Evolutionary conservation across 35 echinoderm and acorn worm species (phyloP).

Genomic region (Amphiura filiformis): DNA sequence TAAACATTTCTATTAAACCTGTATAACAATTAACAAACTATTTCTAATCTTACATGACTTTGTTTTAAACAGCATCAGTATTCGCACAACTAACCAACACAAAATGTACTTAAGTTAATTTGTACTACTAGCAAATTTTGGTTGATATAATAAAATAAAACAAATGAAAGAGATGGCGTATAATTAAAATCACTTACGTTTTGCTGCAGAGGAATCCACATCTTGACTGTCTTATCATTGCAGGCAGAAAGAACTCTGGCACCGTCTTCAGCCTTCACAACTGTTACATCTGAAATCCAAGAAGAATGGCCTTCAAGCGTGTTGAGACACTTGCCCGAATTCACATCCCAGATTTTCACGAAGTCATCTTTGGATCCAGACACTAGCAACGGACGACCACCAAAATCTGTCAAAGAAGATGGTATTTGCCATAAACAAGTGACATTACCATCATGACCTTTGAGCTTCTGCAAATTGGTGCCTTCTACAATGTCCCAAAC

Average conservation of each 20-base stretch:
- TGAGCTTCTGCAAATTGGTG: background rate
- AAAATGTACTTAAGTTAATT: too few species aligned
- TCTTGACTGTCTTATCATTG: conserved; percentile 82
- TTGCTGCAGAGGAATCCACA: conserved; percentile 61
- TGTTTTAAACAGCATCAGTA: too few species aligned
- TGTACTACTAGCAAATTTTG: too few species aligned
- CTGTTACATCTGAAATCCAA: conserved; percentile 82
- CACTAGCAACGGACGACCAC: conserved; percentile 8
- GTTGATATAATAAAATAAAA: too few species aligned
- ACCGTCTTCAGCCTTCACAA: conserved; percentile 7
- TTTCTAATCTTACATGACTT: too few species aligned
- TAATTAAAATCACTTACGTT: too few species aligned
- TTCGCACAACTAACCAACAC: too few species aligned
- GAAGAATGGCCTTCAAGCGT: conserved; percentile 79
- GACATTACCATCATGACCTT: conserved; percentile 39
- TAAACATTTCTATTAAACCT: too few species aligned
- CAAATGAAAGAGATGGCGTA: too few species aligned
- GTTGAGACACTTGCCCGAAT: conserved; percentile 28
- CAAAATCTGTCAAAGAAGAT: background rate
- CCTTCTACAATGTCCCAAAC: conserved; percentile 21
- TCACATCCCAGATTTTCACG: conserved; percentile 70
- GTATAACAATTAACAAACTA: too few species aligned
- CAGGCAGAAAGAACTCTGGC: conserved; percentile 60
- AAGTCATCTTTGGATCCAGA: conserved; percentile 72
- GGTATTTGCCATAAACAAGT: conserved; percentile 6